A percentile compares a stretch with the other conserved stretches of the same genome.
Evolutionary conservation across 2,113 vertebrate genomes (phyloP).

Genomic region (Psilopsiagon aymara): DNA sequence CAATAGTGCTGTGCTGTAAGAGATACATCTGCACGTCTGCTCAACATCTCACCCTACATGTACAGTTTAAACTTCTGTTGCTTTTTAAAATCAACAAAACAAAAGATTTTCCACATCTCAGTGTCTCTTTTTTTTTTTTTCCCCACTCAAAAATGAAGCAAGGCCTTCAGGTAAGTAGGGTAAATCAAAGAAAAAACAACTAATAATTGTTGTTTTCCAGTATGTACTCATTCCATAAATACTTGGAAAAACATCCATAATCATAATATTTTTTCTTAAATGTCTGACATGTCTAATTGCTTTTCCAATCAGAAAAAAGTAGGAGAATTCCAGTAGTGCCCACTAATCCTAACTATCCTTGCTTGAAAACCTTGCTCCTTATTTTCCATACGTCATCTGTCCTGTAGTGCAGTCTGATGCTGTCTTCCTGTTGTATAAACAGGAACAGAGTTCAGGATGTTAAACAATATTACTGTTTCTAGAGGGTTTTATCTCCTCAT

Average conservation of each 20-base stretch:
- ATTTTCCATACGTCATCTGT: background rate
- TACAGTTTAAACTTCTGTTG: background rate
- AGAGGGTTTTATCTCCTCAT: background rate
- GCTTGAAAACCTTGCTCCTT: background rate
- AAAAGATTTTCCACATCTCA: background rate
- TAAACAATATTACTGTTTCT: background rate
- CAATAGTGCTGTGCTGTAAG: background rate
- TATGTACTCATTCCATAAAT: background rate
- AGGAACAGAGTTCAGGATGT: background rate
- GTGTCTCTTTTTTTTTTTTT: background rate
- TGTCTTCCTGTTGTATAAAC: background rate
- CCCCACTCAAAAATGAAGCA: background rate
- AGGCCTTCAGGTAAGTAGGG: rapidly evolving
- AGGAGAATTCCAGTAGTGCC: background rate
- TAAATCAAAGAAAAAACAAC: background rate
- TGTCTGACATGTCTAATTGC: background rate
- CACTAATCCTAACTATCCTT: background rate
- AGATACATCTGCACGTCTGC: rapidly evolving
- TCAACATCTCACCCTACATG: background rate
- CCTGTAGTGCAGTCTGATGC: rapidly evolving
- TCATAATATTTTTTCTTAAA: background rate
- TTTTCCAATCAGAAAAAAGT: background rate
- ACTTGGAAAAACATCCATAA: background rate
- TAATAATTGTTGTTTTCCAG: background rate
- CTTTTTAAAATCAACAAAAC: background rate